Evolutionary conservation across 2,888 invertebrate genomes (phyloP).

Genomic region (Eilema sororculum): DNA sequence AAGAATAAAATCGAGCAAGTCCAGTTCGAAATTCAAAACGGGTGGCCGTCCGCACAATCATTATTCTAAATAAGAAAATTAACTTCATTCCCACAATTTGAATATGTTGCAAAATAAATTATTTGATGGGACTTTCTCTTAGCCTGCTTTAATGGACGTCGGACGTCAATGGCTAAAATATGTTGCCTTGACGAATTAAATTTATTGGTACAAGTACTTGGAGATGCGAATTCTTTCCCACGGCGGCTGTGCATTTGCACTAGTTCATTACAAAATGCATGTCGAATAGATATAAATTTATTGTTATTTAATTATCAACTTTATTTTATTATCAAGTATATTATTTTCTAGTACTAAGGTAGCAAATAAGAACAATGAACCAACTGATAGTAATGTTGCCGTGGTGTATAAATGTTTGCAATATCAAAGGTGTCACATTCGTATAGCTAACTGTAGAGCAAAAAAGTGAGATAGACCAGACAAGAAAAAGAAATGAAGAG

Average conservation of each 20-base stretch:
- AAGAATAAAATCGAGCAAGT: constrained; percentile 63
- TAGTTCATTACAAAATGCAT: constrained; percentile 53
- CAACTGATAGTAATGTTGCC: background rate
- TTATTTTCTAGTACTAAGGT: background rate
- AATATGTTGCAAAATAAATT: constrained; percentile 68
- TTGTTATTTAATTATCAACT: background rate
- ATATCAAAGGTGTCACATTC: background rate
- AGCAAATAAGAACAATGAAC: background rate
- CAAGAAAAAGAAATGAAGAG: background rate
- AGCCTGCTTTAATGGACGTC: constrained; percentile 70
- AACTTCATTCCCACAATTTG: constrained; percentile 86
- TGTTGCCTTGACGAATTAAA: constrained; percentile 77
- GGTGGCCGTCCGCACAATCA: constrained; percentile 81
- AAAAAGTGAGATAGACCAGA: background rate
- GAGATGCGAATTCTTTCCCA: constrained; percentile 70
- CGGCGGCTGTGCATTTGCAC: constrained; percentile 57
- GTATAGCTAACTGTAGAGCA: background rate
- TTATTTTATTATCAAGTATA: background rate
- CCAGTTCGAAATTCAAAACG: constrained; percentile 80
- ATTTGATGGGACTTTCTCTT: constrained; percentile 55
- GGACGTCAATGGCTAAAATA: constrained; percentile 77
- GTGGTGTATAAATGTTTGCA: background rate
- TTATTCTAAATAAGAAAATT: constrained; percentile 86
- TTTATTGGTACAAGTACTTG: constrained; percentile 70
- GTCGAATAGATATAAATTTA: constrained; percentile 37